Base-by-base conservation (phyloP, 1,140 invertebrate species). In the Zaprionus camerounensis region DNA sequence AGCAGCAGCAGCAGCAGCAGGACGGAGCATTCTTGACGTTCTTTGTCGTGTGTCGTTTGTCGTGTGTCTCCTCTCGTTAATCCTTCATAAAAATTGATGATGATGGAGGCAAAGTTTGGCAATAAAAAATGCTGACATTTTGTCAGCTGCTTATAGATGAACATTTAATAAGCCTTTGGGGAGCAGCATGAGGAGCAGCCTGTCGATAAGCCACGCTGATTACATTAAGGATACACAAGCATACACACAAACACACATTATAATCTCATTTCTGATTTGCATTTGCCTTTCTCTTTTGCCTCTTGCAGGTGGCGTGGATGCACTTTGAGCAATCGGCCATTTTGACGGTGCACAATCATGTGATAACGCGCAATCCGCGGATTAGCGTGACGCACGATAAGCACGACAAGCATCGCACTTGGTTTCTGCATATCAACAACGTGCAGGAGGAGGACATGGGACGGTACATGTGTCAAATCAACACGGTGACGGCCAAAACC, bases 381-480 rank as follows among this genome's bases (percentile, higher is more conserved):
- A 98, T 99, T 91, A 96, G 96, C 91, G 97, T 98, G 22, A 96
- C 97, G 44, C 97, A 98, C 91, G 96, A 97, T 93, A 92, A 93
- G 72, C 92, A 93, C 70, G 92, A 93, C 79, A 95, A 95, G 91
- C 97, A 97, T 91, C 95, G 96, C 80, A 98, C 97, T 66, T 98
- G 97, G 97, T 97, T 96, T 93, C 95, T 98, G 83, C 97, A 98
- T 94, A 98, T 98, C 91, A 96, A 95, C 80, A 96, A 98, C 81
- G 97, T 98, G 41, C 96, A 98, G 80, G 96, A 98, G 93, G 96
- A 96, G 83, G 98, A 99, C 93, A 95, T 96, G 81, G 98, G 98
- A 38, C 94, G 96, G 26, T 99, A 99, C 93, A 98, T 98, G 97
- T 99, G 98, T 93, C 98, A 99, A 94, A 97, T 99, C 86, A 99